Percentiles rank a stretch among this genome's conserved stretches.
Evolutionary conservation across 2,113 vertebrate genomes (phyloP).

Genomic region (Grus americana): DNA sequence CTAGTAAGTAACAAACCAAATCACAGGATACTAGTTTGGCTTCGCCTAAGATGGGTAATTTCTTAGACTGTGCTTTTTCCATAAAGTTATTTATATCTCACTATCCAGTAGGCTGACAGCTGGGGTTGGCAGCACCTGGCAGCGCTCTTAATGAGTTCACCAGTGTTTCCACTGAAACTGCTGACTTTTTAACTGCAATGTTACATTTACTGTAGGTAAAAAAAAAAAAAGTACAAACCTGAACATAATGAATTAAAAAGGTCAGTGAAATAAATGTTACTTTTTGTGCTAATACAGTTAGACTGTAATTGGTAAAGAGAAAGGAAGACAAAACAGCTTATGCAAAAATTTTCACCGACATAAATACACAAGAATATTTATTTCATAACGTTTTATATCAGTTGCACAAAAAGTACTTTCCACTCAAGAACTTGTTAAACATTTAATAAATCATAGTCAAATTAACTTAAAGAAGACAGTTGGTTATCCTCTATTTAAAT

Average conservation of each 20-base stretch:
- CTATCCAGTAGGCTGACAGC: conserved; percentile 59
- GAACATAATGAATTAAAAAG: conserved; percentile 61
- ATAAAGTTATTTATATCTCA: conserved; percentile 59
- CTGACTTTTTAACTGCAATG: conserved; percentile 61
- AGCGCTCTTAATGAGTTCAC: conserved; percentile 70
- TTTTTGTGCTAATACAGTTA: conserved; percentile 44
- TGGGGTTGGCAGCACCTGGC: conserved; percentile 67
- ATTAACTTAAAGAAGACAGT: not conserved
- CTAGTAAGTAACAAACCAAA: conserved; percentile 38
- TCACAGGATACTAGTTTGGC: not conserved
- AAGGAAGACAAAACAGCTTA: not conserved
- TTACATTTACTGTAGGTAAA: conserved; percentile 17
- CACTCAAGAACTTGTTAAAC: conserved; percentile 29
- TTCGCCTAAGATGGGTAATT: conserved; percentile 31
- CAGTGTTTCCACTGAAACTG: conserved; percentile 54
- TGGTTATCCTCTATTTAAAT: not conserved
- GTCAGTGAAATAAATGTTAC: conserved; percentile 60
- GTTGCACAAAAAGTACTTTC: not conserved
- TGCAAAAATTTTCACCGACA: not conserved
- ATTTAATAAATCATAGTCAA: not conserved
- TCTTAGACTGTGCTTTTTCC: conserved; percentile 43
- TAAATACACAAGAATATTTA: conserved; percentile 11
- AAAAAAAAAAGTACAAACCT: not conserved
- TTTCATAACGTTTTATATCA: not conserved
- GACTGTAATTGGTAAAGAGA: conserved; percentile 2